phyloP scores from a whole-genome alignment of 2,113 vertebrate species.

The Crotalus helleri region DNA sequence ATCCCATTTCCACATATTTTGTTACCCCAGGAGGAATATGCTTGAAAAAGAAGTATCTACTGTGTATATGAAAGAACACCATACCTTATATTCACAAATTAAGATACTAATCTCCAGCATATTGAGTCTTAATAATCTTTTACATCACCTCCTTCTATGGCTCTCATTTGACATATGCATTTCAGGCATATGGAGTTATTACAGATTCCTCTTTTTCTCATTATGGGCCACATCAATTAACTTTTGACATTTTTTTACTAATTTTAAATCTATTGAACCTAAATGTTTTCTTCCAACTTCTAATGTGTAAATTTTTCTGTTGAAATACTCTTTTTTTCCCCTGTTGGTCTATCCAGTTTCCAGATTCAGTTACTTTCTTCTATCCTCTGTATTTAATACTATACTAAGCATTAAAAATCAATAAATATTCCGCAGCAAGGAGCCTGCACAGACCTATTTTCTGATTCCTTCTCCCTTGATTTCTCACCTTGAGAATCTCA shows the following conservation, averaged over 20 bases:
- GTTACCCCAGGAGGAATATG: background rate
- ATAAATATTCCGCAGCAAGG: background rate
- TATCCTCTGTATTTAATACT: background rate
- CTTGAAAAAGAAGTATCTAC: background rate
- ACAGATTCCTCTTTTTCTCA: background rate
- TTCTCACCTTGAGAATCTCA: background rate
- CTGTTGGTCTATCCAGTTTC: background rate
- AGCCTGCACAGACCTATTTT: background rate
- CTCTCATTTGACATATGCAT: background rate
- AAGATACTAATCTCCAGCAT: background rate
- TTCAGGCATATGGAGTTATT: background rate
- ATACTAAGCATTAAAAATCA: background rate
- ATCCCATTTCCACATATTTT: background rate
- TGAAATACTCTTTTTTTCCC: background rate
- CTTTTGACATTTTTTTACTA: background rate
- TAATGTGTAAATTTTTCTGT: background rate
- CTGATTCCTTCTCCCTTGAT: background rate
- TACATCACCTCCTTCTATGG: background rate
- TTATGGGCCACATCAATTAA: background rate
- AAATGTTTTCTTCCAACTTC: background rate
- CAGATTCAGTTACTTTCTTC: background rate
- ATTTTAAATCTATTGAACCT: background rate
- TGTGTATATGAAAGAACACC: background rate
- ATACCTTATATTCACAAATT: background rate
- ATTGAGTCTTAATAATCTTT: background rate